phyloP scores from a whole-genome alignment of 2,113 vertebrate genomes.

The Tilapia sparmanii region DNA sequence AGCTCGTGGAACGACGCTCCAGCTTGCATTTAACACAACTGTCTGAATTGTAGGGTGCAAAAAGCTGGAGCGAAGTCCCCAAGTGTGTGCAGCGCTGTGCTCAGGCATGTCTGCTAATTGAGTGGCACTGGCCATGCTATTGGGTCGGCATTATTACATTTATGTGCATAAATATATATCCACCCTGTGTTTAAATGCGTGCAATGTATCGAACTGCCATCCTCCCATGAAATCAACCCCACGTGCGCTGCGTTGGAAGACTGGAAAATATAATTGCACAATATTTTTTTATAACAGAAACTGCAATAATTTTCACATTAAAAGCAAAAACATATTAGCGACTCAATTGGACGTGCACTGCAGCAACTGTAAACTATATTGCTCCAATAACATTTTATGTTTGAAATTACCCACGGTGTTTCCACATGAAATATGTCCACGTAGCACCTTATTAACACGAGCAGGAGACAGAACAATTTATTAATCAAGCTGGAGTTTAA shows the following conservation, averaged over 20 bases:
- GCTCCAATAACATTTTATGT: constrained; percentile 61
- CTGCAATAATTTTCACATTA: constrained; percentile 56
- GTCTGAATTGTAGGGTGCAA: background rate
- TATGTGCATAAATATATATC: background rate
- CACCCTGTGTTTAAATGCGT: background rate
- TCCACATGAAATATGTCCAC: constrained; percentile 43
- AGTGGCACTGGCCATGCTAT: background rate
- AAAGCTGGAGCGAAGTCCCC: background rate
- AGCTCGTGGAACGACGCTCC: background rate
- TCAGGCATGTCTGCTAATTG: constrained; percentile 13
- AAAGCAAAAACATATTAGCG: constrained; percentile 56
- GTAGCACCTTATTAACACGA: constrained; percentile 40
- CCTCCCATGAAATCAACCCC: constrained; percentile 21
- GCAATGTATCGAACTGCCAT: background rate
- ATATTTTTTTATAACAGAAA: constrained; percentile 55
- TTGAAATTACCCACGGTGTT: constrained; percentile 44
- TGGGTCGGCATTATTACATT: constrained; percentile 27
- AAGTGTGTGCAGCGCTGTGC: background rate
- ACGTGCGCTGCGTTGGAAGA: background rate
- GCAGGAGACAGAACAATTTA: constrained; percentile 7
- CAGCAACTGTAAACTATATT: constrained; percentile 60
- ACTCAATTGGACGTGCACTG: constrained; percentile 51
- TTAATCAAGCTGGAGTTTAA: constrained; percentile 33
- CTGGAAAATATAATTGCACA: constrained; percentile 40
- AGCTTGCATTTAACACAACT: background rate